Percentiles rank a stretch among this genome's conserved stretches.
phyloP scores from a whole-genome alignment of 2,113 vertebrate genomes.

The Xenopus tropicalis region DNA sequence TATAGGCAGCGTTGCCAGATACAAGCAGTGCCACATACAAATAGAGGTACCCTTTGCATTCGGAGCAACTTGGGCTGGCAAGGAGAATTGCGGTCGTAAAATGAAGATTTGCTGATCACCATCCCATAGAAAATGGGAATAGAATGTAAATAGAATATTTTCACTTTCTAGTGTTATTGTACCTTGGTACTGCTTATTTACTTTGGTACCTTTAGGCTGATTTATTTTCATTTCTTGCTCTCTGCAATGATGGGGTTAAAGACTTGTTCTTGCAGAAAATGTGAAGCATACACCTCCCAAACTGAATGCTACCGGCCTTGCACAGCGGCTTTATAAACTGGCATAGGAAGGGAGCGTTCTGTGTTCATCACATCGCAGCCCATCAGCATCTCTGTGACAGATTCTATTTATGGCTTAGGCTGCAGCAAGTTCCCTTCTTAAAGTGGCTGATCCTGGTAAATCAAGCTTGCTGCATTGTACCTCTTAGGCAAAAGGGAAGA shows the following conservation, averaged over 20 bases:
- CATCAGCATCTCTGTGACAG: conserved; percentile 35
- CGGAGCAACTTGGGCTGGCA: too few species aligned
- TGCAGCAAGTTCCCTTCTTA: conserved; percentile 24
- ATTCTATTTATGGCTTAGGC: conserved; percentile 28
- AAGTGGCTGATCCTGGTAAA: conserved; percentile 21
- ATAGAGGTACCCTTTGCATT: too few species aligned
- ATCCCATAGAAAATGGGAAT: too few species aligned
- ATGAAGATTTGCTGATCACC: too few species aligned
- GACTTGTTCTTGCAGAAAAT: conserved; percentile 6
- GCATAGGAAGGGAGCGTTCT: conserved; percentile 31
- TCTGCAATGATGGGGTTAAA: conserved; percentile 13
- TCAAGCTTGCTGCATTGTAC: conserved; percentile 9
- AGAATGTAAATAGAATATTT: too few species aligned
- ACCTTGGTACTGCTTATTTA: too few species aligned
- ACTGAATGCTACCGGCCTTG: conserved; percentile 11
- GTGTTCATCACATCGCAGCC: conserved; percentile 17
- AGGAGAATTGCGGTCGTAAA: too few species aligned
- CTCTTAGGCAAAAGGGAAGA: background rate
- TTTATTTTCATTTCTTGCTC: background rate
- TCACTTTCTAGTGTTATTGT: too few species aligned
- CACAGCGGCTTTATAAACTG: conserved; percentile 14
- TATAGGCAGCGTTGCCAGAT: too few species aligned
- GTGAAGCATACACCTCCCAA: background rate
- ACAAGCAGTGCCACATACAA: too few species aligned
- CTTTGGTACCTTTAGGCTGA: too few species aligned